Evolutionary conservation across 1,140 invertebrate species (phyloP).

Genomic region (Plodia interpunctella): DNA sequence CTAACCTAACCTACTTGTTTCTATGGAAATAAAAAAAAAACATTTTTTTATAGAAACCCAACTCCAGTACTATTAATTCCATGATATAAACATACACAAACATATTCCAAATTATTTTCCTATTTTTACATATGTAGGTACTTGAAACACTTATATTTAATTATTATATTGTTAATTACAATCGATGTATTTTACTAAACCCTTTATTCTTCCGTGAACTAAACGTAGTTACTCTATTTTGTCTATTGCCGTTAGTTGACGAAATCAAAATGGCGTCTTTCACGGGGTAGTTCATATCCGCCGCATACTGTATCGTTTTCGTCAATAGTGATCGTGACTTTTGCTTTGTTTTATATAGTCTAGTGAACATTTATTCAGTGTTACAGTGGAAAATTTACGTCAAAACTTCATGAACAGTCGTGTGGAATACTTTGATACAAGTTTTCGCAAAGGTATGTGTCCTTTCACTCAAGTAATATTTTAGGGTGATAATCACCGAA

Average conservation of each 20-base stretch:
- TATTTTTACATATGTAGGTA: too few species aligned
- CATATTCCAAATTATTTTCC: too few species aligned
- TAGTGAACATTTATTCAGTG: conserved; percentile 43
- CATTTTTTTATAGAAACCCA: too few species aligned
- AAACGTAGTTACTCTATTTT: conserved; percentile 38
- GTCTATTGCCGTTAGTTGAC: conserved; percentile 68
- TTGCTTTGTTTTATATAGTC: conserved; percentile 40
- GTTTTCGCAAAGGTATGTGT: conserved; percentile 64
- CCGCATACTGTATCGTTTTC: conserved; percentile 53
- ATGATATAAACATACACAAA: too few species aligned
- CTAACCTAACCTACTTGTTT: too few species aligned
- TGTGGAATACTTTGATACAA: conserved; percentile 24
- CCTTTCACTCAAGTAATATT: conserved; percentile 69
- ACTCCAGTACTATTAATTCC: too few species aligned
- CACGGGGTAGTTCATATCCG: conserved; percentile 66
- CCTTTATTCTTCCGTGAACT: conserved; percentile 5
- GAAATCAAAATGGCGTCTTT: conserved; percentile 76
- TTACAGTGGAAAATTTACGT: conserved; percentile 29
- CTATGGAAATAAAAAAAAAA: too few species aligned
- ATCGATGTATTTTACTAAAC: too few species aligned
- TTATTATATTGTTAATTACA: too few species aligned
- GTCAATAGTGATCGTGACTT: conserved; percentile 52
- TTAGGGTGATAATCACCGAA: conserved; percentile 34
- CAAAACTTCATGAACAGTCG: not conserved
- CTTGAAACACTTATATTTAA: too few species aligned